Evolutionary conservation across 2,888 invertebrate genomes (phyloP).

Genomic region (Artemia sp.): DNA sequence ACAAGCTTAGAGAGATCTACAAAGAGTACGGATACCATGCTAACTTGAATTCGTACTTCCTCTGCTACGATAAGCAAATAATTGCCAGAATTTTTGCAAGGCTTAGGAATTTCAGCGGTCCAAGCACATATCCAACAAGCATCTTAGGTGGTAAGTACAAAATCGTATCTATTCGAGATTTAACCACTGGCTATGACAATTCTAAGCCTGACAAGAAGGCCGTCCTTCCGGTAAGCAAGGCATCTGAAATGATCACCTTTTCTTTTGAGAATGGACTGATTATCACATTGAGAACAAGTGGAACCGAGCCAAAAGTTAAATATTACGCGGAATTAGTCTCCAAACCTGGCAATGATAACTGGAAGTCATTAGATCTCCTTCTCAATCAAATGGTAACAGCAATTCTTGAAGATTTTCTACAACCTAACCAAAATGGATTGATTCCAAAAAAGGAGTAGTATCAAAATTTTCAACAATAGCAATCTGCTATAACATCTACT

Average conservation of each 20-base stretch:
- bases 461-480: background rate
- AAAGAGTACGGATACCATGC: constrained; percentile 69
- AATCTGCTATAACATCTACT: no score
- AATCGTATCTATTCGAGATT: constrained; percentile 58
- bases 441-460: constrained; percentile 32
- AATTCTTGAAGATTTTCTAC: constrained; percentile 59
- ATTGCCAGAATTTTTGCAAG: constrained; percentile 60
- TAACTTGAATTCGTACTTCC: constrained; percentile 69
- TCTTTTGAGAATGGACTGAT: constrained; percentile 67
- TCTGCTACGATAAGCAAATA: constrained; percentile 53
- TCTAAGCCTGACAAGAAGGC: constrained; percentile 50
- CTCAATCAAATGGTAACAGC: constrained; percentile 55
- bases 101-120: constrained; percentile 52
- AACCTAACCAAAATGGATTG: constrained; percentile 53
- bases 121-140: constrained; percentile 47
- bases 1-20: constrained; percentile 55
- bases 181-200: constrained; percentile 71
- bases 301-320: constrained; percentile 97
- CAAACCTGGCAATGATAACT: constrained; percentile 45
- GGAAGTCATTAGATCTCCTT: constrained; percentile 42
- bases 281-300: constrained; percentile 80
- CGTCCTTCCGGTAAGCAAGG: constrained; percentile 45
- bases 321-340: constrained; percentile 86
- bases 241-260: constrained; percentile 85
- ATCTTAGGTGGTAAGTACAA: constrained; percentile 44